Base-by-base conservation (phyloP, 2,888 invertebrate genomes). In the Hirtodrosophila trivittata region DNA sequence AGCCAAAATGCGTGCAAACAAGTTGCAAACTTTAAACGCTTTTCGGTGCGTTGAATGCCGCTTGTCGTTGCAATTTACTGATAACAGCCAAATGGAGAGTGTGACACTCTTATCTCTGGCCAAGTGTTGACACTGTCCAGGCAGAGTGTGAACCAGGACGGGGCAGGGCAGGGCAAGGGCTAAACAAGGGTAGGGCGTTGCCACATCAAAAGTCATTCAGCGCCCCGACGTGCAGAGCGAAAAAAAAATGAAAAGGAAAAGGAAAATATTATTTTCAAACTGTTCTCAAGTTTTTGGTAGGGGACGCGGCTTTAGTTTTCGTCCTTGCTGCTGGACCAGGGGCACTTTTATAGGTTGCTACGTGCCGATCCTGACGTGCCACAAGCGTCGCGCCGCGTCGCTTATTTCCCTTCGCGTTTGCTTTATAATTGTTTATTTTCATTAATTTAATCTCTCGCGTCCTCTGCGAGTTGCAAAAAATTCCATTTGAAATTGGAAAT, bases 401-500 rank as follows among this genome's bases (percentile, higher is more conserved):
- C 43, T 58, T 67, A 73, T 67, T 73, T 73, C 51, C 51, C 13
- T 63, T 52, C 52, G 55, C 45, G 39, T 41, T 49, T 28, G 72
- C 47, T 33, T 37, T 55, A 52, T 51, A 73, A 58, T 63, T 67
- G 54, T 64, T 74, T 59, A 64, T 63, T 71, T 67, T 73, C 54
- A 58, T 68, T 59, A 59, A 50, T 62, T 62, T 47, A 56, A 72
- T 55, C 56, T 33, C 18, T 30, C n/a, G 43, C 43, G 28, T 37
- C n/a, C 55, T 37, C 30, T 41, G 51, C 56, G 56, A 45, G 62
- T 37, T 42, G 52, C 55, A 60, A 55, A 47, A 71, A 72, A 72
- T 67, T 71, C 39, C 71, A 62, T 66, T 74, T 64, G 46, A 74
- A 70, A 63, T 59, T 66, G 51, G 54, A 56, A 69, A 46, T n/a